A percentile compares a stretch with the other conserved stretches of the same genome.
Conservation (phyloP, 2,113 vertebrate species). For the Leucopternis melanops region DNA sequence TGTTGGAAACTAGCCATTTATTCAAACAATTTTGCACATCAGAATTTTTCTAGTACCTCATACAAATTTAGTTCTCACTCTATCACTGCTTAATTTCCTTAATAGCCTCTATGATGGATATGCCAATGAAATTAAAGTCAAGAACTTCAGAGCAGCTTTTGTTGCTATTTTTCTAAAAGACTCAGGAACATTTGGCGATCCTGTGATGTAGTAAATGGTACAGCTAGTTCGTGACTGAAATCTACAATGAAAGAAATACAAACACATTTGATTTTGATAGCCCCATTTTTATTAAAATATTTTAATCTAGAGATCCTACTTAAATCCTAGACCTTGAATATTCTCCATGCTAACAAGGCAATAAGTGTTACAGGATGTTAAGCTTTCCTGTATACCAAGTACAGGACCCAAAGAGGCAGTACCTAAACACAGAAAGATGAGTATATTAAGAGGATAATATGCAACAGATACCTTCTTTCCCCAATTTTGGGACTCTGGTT, state of each 20-base stretch:
- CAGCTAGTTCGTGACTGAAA: not conserved
- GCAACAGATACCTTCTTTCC: not conserved
- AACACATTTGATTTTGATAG: not conserved
- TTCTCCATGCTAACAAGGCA: not conserved
- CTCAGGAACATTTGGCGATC: not conserved
- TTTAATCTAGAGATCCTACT: not conserved
- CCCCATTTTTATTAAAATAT: not conserved
- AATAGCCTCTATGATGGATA: not conserved
- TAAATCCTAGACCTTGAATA: not conserved
- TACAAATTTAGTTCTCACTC: not conserved
- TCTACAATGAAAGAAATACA: not conserved
- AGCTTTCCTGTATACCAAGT: not conserved
- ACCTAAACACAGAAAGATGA: not conserved
- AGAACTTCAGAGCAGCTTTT: not conserved
- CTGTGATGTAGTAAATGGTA: not conserved
- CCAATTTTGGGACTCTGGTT: not conserved
- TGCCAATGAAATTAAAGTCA: not conserved
- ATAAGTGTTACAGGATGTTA: not conserved
- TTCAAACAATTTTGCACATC: not conserved
- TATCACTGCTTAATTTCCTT: not conserved
- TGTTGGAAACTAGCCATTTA: not conserved
- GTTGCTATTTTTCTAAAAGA: not conserved
- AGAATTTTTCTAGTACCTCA: not conserved
- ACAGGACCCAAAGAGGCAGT: not conserved
- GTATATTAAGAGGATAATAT: not conserved